Evolutionary conservation across 2,113 vertebrate species (phyloP).

Genomic region (Mionectes macconnelli): DNA sequence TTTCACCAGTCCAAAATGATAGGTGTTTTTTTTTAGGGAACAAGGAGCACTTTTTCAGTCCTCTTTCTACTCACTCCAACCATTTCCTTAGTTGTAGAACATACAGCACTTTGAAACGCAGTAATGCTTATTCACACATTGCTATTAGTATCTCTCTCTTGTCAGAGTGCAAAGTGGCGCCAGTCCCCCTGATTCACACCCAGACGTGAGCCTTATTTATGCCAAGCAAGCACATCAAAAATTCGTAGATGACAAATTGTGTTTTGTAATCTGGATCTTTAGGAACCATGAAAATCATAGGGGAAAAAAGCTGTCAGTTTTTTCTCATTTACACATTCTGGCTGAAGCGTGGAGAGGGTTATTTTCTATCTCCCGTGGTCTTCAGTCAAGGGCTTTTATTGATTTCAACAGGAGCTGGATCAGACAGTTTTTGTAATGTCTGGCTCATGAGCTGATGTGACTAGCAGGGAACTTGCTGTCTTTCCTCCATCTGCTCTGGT

Average conservation of each 20-base stretch:
- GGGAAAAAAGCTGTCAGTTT: background rate
- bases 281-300: background rate
- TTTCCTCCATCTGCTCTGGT: background rate
- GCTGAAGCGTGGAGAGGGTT: background rate
- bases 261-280: slow-evolving; percentile 2
- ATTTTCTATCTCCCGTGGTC: background rate
- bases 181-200: slow-evolving; percentile 20
- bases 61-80: background rate
- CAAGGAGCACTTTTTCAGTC: background rate
- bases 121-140: background rate
- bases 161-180: background rate
- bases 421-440: background rate
- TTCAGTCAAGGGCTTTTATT: background rate
- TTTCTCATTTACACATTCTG: background rate
- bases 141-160: background rate
- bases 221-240: slow-evolving; percentile 25
- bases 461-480: background rate
- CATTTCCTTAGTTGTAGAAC: background rate
- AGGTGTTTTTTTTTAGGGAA: background rate
- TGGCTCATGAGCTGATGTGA: slow-evolving; percentile 27
- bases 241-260: background rate
- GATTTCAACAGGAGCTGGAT: slow-evolving; percentile 12
- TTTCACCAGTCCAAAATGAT: background rate
- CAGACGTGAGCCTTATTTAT: background rate
- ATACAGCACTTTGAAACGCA: background rate